Percentiles rank a stretch among this genome's conserved stretches.
phyloP scores from a whole-genome alignment of 2,888 invertebrate species.

The Dysmachus trigonus region DNA sequence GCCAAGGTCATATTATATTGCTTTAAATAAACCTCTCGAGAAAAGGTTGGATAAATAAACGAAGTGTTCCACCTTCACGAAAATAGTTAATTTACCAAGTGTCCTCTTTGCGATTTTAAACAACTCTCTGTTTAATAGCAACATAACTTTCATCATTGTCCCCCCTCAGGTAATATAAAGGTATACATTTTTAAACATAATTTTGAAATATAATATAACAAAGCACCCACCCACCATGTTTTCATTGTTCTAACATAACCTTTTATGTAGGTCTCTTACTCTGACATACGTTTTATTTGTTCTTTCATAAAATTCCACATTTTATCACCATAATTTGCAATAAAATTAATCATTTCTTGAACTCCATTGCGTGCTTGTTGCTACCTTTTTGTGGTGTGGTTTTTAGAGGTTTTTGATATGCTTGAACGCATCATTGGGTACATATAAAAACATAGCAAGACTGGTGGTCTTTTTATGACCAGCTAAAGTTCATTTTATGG shows the following conservation, averaged over 20 bases:
- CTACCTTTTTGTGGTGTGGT: background rate
- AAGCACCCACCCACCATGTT: background rate
- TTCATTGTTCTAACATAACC: background rate
- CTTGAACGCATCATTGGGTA: background rate
- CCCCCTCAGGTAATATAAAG: background rate
- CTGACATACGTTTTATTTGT: background rate
- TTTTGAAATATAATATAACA: background rate
- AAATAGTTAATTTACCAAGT: background rate
- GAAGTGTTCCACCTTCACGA: background rate
- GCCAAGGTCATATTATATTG: background rate
- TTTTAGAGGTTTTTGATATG: background rate
- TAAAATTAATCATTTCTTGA: background rate
- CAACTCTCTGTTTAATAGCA: background rate
- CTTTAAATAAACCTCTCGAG: background rate
- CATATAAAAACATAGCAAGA: background rate
- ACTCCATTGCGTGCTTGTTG: background rate
- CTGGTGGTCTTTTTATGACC: background rate
- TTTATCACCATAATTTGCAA: background rate
- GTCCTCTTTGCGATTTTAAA: background rate
- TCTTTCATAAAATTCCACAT: background rate
- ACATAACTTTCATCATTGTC: background rate
- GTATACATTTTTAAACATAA: background rate
- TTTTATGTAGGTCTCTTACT: background rate
- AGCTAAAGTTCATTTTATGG: background rate
- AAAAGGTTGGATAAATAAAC: background rate